Evolutionary conservation across 2,888 invertebrate genomes (phyloP).

Genomic region (Steromphala cineraria): DNA sequence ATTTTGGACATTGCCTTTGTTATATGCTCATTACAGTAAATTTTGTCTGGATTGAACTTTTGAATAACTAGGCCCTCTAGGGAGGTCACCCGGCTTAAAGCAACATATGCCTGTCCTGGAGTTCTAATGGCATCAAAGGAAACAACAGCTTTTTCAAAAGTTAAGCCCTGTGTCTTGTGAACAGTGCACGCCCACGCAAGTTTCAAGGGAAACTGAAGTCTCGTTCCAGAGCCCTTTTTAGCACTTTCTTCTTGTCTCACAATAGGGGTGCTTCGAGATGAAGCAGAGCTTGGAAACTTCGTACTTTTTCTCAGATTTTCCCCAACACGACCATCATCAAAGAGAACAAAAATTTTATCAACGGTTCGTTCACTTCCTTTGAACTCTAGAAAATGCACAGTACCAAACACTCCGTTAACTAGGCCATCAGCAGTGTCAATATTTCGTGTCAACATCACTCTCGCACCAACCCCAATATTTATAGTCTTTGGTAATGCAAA

Average conservation of each 20-base stretch:
- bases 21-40: no score
- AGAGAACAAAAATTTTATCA: neutral
- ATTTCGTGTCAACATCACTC: constrained; percentile 22
- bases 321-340: constrained; percentile 13
- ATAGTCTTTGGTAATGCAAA: no score
- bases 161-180: no score
- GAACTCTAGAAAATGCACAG: neutral
- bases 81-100: no score
- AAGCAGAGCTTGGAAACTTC: neutral
- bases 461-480: constrained; percentile 5
- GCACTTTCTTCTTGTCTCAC: neutral
- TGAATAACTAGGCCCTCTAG: no score
- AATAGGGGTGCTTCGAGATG: neutral
- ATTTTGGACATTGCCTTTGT: neutral
- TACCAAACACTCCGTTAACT: constrained; percentile 24
- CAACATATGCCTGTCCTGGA: no score
- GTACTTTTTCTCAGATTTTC: neutral
- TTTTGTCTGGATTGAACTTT: no score
- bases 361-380: neutral
- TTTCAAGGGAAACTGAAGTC: constrained; percentile 19
- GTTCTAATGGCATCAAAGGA: neutral
- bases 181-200: no score
- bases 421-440: constrained; percentile 23
- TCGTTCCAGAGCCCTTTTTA: neutral
- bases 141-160: neutral